Evolutionary conservation across 2,888 invertebrate species (phyloP).

Genomic region (Cataglyphis livida): DNA sequence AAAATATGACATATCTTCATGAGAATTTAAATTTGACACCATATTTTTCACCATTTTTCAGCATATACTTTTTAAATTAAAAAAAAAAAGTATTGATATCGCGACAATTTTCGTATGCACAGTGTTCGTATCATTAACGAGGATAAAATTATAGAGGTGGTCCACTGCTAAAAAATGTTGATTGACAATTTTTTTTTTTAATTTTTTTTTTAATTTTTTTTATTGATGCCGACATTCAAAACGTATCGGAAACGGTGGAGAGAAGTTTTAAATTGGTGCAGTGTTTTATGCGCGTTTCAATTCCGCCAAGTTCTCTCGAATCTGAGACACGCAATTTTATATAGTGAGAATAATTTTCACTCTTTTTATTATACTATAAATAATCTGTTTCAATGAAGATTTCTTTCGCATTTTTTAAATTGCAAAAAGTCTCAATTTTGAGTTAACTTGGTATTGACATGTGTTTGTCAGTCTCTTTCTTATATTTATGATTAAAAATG

Average conservation of each 20-base stretch:
- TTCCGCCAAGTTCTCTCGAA: conserved; percentile 55
- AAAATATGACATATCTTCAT: not conserved
- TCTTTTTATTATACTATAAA: not conserved
- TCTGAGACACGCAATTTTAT: conserved; percentile 49
- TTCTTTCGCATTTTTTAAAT: conserved; percentile 12
- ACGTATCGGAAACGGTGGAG: conserved; percentile 53
- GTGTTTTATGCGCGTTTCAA: conserved; percentile 80
- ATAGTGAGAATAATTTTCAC: not conserved
- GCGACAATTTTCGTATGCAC: conserved; percentile 37
- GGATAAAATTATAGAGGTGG: conserved; percentile 75
- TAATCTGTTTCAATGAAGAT: not conserved
- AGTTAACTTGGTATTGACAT: conserved; percentile 54
- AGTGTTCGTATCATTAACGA: conserved; percentile 25
- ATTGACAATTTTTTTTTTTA: conserved; percentile 42
- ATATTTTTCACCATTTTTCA: not conserved
- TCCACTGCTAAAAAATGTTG: conserved; percentile 74
- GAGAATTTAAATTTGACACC: not conserved
- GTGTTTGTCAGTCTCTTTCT: conserved; percentile 32
- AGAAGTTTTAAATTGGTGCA: conserved; percentile 74
- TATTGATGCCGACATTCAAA: conserved; percentile 30
- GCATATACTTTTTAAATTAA: not conserved
- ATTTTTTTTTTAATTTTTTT: conserved; percentile 50
- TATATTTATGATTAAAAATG: not conserved
- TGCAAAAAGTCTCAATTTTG: conserved; percentile 59
- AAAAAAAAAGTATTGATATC: not conserved